Evolutionary conservation across 2,888 invertebrate genomes (phyloP).

Genomic region (Malachius bipustulatus): DNA sequence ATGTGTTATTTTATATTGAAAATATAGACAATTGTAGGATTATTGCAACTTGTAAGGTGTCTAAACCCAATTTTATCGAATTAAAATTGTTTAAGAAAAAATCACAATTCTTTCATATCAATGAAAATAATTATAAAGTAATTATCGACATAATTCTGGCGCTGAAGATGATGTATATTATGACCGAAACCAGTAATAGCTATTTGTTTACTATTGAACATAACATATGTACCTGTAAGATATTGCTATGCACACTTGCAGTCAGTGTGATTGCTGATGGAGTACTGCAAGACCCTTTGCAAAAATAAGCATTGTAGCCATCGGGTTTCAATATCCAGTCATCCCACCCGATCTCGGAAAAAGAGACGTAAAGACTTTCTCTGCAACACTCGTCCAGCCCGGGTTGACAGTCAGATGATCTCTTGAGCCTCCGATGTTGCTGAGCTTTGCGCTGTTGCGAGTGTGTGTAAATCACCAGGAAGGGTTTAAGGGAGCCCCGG

Average conservation of each 20-base stretch:
- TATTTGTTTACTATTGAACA: slow-evolving; percentile 7
- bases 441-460: slow-evolving; percentile 47
- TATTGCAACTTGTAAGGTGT: too few species aligned
- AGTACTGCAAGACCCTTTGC: slow-evolving; percentile 67
- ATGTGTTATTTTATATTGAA: too few species aligned
- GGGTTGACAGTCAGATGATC: slow-evolving; percentile 57
- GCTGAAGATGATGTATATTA: too few species aligned
- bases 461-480: slow-evolving; percentile 67
- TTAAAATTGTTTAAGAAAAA: too few species aligned
- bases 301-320: slow-evolving; percentile 80
- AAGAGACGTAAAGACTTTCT: slow-evolving; percentile 70
- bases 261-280: slow-evolving; percentile 57
- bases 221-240: slow-evolving; percentile 55
- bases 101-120: not conserved
- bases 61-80: too few species aligned
- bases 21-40: too few species aligned
- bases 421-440: slow-evolving; percentile 28
- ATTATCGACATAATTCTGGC: not conserved
- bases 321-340: slow-evolving; percentile 77
- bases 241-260: slow-evolving; percentile 55
- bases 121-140: not conserved
- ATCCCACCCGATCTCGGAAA: slow-evolving; percentile 76
- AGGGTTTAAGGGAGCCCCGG: slow-evolving; percentile 58
- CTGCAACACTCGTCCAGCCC: slow-evolving; percentile 68
- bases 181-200: too few species aligned